Percentiles rank a stretch among this genome's conserved stretches.
phyloP scores from a whole-genome alignment of 2,888 invertebrate species.

The Polia nebulosa region DNA sequence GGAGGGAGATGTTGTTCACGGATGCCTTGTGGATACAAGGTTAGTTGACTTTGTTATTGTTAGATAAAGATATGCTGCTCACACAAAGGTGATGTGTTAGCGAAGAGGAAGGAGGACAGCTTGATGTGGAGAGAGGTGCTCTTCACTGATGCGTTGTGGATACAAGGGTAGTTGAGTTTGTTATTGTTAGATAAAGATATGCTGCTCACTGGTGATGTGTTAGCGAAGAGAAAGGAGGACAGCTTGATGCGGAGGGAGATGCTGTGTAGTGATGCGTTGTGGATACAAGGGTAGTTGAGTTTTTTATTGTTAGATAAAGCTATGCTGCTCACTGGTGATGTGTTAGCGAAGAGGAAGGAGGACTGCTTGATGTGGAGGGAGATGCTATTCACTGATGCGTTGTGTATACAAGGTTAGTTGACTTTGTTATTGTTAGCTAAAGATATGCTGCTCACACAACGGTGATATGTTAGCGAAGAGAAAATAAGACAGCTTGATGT shows the following conservation, averaged over 20 bases:
- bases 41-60: slow-evolving; percentile 62
- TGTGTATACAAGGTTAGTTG: slow-evolving; percentile 73
- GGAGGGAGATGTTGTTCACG: slow-evolving; percentile 85
- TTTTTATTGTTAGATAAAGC: not conserved
- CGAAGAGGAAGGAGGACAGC: too few relatives aligned
- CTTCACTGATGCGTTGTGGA: too few relatives aligned
- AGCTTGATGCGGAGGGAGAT: too few relatives aligned
- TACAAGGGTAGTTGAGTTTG: too few relatives aligned
- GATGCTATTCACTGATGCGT: too few relatives aligned
- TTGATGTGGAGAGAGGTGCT: too few relatives aligned
- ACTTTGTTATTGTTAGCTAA: not conserved
- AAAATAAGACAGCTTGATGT: too few relatives aligned
- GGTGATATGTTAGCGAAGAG: too few relatives aligned
- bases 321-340: slow-evolving; percentile 82
- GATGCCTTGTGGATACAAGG: slow-evolving; percentile 84
- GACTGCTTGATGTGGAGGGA: too few relatives aligned
- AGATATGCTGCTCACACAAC: not conserved
- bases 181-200: too few relatives aligned
- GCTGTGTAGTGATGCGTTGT: too few relatives aligned
- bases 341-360: slow-evolving; percentile 77
- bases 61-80: not conserved
- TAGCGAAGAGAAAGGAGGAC: slow-evolving; percentile 75
- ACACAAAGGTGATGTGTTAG: too few relatives aligned
- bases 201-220: slow-evolving; percentile 83
- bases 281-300: slow-evolving; percentile 72